Conservation (phyloP, 2,888 invertebrate genomes). For the Trichopoda pennipes region DNA sequence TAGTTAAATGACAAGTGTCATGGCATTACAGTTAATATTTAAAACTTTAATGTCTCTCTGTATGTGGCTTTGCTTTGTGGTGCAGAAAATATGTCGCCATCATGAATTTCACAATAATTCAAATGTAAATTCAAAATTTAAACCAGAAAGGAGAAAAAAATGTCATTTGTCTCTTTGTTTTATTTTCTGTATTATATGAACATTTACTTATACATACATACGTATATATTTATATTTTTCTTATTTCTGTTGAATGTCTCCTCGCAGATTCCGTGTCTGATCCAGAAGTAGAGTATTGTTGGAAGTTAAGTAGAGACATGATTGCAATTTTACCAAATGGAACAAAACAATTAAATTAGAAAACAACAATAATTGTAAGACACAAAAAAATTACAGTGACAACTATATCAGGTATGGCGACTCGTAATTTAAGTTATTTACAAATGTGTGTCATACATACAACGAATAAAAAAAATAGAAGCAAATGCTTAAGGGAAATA, state of each 20-base stretch:
- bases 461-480: neutral
- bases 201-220: too few species aligned
- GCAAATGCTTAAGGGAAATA: slow-evolving; percentile 23
- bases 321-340: neutral
- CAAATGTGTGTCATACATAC: slow-evolving; percentile 36
- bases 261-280: neutral
- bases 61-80: neutral
- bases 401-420: slow-evolving; percentile 8
- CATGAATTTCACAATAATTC: slow-evolving; percentile 59
- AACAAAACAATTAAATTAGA: slow-evolving; percentile 5
- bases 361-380: slow-evolving; percentile 4
- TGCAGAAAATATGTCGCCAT: slow-evolving; percentile 56
- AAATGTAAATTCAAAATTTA: slow-evolving; percentile 54
- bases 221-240: too few species aligned
- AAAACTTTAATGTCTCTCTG: neutral
- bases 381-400: slow-evolving; percentile 1
- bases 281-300: neutral
- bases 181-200: neutral
- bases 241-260: neutral
- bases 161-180: neutral
- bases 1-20: slow-evolving; percentile 55
- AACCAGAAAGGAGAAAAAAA: slow-evolving; percentile 17
- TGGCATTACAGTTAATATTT: slow-evolving; percentile 32
- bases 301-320: neutral
- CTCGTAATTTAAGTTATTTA: slow-evolving; percentile 57